Conservation (phyloP, 2,888 invertebrate genomes). For the Nephrotoma flavescens region DNA sequence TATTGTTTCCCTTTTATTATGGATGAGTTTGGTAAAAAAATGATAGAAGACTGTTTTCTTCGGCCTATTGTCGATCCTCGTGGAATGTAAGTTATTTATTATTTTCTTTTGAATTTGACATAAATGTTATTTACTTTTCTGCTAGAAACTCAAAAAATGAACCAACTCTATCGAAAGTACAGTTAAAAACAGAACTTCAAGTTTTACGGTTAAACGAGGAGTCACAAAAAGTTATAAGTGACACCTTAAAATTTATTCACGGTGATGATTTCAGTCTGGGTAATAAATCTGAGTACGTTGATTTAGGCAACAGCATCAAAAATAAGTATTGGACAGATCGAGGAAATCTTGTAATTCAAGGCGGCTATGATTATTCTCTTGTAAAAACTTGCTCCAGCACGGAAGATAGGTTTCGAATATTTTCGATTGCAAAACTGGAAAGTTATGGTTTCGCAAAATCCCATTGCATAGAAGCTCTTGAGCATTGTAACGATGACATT, state of each 20-base stretch:
- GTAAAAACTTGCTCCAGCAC: slow-evolving; percentile 35
- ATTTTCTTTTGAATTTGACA: neutral
- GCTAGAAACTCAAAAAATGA: slow-evolving; percentile 28
- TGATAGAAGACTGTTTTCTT: slow-evolving; percentile 48
- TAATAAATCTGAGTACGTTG: slow-evolving; percentile 43
- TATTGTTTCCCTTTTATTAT: slow-evolving; percentile 22
- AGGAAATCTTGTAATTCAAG: slow-evolving; percentile 56
- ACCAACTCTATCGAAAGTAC: slow-evolving; percentile 33
- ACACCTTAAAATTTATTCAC: slow-evolving; percentile 57
- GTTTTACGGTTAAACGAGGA: slow-evolving; percentile 50
- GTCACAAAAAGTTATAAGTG: slow-evolving; percentile 56
- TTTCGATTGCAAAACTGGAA: slow-evolving; percentile 56
- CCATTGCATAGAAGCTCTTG: slow-evolving; percentile 61
- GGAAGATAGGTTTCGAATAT: slow-evolving; percentile 49
- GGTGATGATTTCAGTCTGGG: slow-evolving; percentile 50
- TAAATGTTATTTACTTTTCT: neutral
- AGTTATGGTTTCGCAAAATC: slow-evolving; percentile 59
- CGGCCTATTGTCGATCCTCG: slow-evolving; percentile 45
- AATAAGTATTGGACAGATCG: slow-evolving; percentile 64
- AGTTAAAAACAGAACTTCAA: slow-evolving; percentile 60
- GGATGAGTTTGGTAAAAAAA: slow-evolving; percentile 41
- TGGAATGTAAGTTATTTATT: slow-evolving; percentile 33
- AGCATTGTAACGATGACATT: slow-evolving; percentile 48
- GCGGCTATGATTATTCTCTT: slow-evolving; percentile 43
- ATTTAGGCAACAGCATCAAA: slow-evolving; percentile 50